Evolutionary conservation across 2,797 vertebrate genomes (phyloP), one percentile per base, ranked within the genome.

Genomic region (Melanotaenia boesemani): DNA sequence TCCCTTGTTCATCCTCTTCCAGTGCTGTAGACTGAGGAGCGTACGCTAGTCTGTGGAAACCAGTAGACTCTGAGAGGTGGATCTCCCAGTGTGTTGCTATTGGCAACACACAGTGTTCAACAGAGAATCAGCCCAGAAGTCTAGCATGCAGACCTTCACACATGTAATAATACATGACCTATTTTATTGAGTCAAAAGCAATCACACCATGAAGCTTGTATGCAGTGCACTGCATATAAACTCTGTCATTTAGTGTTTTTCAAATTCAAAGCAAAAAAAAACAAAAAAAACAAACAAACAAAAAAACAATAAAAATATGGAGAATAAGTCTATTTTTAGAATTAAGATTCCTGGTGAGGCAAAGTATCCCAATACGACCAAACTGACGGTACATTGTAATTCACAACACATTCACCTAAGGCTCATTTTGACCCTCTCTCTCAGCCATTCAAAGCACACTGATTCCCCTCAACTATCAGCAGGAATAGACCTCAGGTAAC

Each of bases 61-160:
- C 88, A 89, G 87, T 80, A 84, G 76, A 86, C 72, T 80, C 74
- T 18, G 59, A 87, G 85, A 89, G 86, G 86, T 86, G 89, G 89
- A 77, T 91, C 81, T 90, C 88, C 80, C 67, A 46, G 56, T 84
- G 74, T 72, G 93, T 93, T 94, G 93, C 93, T 87, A 93, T 88
- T 86, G 91, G 93, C 86, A 92, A 93, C 93, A 22, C 84, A 89
- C 73, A 74, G 57, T 79, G 64, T 88, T 91, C 32, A 9, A 44
- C 56, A 59, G 44, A 86, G 72, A 88, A 80, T 80, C 78, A 71
- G 67, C 50, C 56, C 59, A 59, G 70, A 82, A 83, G 39, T 76
- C 52, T 5, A 74, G 70, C 77, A 88, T 81, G 54, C 61, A 88
- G 86, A 83, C 63, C 11, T 77, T 66, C 63, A 76, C 77, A 90